Percentiles rank a stretch among this genome's conserved stretches.
These are phyloP conservation scores for Scolopax mira DNA, from an alignment of 2,113 vertebrate species.

Conservation along the genomic window DNA sequence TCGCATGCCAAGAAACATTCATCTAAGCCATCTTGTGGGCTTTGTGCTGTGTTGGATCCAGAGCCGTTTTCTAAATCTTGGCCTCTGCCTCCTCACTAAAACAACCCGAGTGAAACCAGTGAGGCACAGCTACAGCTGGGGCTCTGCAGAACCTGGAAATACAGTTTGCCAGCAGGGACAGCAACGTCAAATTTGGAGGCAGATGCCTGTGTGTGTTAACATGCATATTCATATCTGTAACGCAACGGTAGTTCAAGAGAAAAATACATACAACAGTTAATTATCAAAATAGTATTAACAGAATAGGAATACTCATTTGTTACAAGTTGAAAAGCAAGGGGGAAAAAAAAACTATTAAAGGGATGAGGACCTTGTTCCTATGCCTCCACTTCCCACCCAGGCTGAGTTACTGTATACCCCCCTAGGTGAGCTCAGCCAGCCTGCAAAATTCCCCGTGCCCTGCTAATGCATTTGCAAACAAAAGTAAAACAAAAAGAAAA, in stretches of 20 bases:
- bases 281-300: neutral
- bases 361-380: neutral
- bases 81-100: neutral
- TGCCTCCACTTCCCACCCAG: neutral
- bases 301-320: neutral
- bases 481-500: neutral
- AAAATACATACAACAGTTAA: neutral
- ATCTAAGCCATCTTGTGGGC: neutral
- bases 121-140: neutral
- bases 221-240: neutral
- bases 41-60: neutral
- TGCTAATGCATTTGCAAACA: neutral
- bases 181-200: neutral
- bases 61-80: constrained; percentile 13
- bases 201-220: neutral
- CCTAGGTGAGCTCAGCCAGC: too few relatives aligned
- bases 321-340: neutral
- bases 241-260: neutral
- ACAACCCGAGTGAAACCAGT: neutral
- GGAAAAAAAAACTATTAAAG: neutral
- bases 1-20: neutral
- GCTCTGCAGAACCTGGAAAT: neutral
- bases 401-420: neutral
- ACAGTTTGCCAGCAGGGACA: neutral
- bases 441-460: neutral